These are phyloP conservation scores for Sebastes iracundus DNA, from an alignment of 2,797 vertebrate genomes.

Conservation along the genomic window DNA sequence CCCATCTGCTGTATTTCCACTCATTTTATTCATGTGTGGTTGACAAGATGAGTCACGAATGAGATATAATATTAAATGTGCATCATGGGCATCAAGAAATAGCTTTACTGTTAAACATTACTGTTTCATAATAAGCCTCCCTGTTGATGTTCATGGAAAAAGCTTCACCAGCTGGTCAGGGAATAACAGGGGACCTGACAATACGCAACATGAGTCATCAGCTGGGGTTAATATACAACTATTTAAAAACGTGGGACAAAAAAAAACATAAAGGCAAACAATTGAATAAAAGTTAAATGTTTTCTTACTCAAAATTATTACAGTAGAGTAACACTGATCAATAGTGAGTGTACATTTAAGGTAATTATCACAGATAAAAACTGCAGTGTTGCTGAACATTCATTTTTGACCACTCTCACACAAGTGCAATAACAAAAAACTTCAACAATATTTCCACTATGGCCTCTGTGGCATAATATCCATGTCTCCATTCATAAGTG, in stretches of 20 bases:
- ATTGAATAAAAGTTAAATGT: background rate
- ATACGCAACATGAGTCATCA: slow-evolving; percentile 44
- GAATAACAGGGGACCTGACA: slow-evolving; percentile 44
- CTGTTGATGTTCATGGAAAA: slow-evolving; percentile 33
- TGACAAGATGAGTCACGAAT: slow-evolving; percentile 17
- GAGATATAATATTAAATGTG: background rate
- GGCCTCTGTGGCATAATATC: background rate
- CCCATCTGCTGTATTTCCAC: background rate
- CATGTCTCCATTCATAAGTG: slow-evolving; percentile 13
- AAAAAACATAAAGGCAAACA: background rate
- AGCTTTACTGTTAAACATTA: background rate
- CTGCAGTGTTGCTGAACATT: background rate
- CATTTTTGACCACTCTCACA: background rate
- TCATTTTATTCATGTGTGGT: background rate
- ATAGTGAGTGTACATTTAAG: background rate
- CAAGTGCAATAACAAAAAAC: background rate
- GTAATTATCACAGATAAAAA: background rate
- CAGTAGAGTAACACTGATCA: background rate
- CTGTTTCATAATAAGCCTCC: slow-evolving; percentile 3
- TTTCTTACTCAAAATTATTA: background rate
- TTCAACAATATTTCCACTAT: background rate
- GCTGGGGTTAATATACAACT: slow-evolving; percentile 46
- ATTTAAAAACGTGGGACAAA: background rate
- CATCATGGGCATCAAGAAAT: background rate
- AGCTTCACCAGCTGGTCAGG: slow-evolving; percentile 38